Percentiles rank a stretch among this genome's conserved stretches.
phyloP scores from a whole-genome alignment of 1,140 invertebrate species.

The Hypothenemus hampei region DNA sequence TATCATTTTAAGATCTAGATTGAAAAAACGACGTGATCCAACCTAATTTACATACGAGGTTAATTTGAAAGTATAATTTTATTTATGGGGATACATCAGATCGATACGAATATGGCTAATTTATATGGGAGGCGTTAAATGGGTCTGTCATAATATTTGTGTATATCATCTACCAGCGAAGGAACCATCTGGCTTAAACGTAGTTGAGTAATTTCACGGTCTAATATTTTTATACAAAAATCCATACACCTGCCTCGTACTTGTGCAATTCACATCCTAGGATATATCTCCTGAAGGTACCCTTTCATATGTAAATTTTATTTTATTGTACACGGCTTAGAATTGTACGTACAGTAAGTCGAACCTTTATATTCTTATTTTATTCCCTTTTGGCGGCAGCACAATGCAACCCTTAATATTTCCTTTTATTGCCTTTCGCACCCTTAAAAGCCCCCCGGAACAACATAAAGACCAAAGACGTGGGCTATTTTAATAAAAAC shows the following conservation, averaged over 20 bases:
- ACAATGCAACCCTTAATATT: constrained; percentile 27
- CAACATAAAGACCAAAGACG: constrained; percentile 21
- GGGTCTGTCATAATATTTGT: constrained; percentile 12
- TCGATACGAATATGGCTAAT: too few relatives aligned
- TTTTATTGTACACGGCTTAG: constrained; percentile 26
- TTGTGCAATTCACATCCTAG: too few relatives aligned
- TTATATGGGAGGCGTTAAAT: constrained; percentile 9
- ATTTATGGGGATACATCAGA: too few relatives aligned
- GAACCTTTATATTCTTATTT: constrained; percentile 24
- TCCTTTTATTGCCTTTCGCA: constrained; percentile 25
- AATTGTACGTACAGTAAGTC: constrained; percentile 20
- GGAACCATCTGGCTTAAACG: constrained; percentile 8
- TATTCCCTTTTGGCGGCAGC: constrained; percentile 12
- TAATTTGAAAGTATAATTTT: too few relatives aligned
- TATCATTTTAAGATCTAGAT: too few relatives aligned
- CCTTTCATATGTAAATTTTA: constrained; percentile 22
- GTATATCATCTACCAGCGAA: constrained; percentile 10
- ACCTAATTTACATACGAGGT: too few relatives aligned
- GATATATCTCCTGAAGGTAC: constrained; percentile 9
- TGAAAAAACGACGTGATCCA: too few relatives aligned
- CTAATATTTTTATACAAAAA: neutral
- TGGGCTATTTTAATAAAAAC: constrained; percentile 17
- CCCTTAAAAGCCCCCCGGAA: constrained; percentile 23
- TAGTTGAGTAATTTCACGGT: constrained; percentile 2
- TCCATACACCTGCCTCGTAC: too few relatives aligned